Base-by-base conservation (phyloP, 2,113 vertebrate genomes). In the Calcarius ornatus region DNA sequence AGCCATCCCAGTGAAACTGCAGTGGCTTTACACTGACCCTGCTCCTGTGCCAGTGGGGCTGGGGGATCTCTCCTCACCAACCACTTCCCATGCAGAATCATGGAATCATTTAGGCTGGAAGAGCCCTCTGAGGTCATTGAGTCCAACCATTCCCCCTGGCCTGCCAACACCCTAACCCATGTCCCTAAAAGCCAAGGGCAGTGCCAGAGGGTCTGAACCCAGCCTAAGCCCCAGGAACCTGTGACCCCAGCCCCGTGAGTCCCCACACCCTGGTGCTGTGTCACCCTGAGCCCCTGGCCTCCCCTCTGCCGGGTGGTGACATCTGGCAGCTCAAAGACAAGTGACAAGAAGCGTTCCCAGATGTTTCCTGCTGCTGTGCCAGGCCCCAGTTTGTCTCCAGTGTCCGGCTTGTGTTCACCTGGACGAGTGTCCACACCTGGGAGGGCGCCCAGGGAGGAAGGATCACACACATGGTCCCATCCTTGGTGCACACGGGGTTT, bases 61-160 rank as follows among this genome's bases (percentile, higher is more conserved):
- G 75, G 5, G 28, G 20, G 25, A 8, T 33, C 7, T 60, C 33
- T 37, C 63, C 63, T 83, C 68, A 43, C 15, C 60, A 30, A 17
- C 6, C 30, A 0, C 33, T 59, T 66, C 61, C 61, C 19, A 2
- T 0, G 0, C 20, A 53, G 38, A 35, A 31, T 35, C 47, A 7
- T 3, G 47, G 53, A 47, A 31, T 40, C 8, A 3, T 30, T n/a
- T 2, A 7, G n/a, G 14, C 1, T 68, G 70, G 54, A 40, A 27
- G 40, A 82, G 3, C 53, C 11, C 38, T 45, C 53, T 21, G n/a
- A n/a, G 53, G 2, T 15, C 37, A 7, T 9, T 6, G 37, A 21
- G 38, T 25, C 33, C 53, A 30, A 3, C 28, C 28, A 15, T 21
- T 20, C 43, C 33, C 47, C 40, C 57, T 21, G 47, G 4, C 3